These are phyloP conservation scores for Caenorhabditis sulstoni DNA, from an alignment of 2,888 invertebrate species.

Conservation along the genomic window DNA sequence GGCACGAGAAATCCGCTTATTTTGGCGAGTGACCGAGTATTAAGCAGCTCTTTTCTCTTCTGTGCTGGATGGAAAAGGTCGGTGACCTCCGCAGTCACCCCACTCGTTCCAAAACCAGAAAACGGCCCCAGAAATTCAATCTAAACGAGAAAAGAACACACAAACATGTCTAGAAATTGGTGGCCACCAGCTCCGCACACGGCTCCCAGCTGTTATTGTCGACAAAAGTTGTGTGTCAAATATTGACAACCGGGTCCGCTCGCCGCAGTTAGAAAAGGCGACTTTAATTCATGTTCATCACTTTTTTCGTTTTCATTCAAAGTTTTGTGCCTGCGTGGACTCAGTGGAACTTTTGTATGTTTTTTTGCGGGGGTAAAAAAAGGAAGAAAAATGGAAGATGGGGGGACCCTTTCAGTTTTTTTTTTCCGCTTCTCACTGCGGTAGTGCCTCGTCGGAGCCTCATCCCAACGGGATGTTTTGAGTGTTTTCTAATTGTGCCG, in stretches of 20 bases:
- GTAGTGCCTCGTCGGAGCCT: background rate
- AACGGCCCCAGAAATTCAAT: background rate
- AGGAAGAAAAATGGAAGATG: background rate
- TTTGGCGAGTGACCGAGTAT: background rate
- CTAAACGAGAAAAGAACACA: background rate
- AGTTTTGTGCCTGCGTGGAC: background rate
- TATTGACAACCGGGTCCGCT: background rate
- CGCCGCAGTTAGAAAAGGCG: background rate
- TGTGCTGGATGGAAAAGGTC: too few species aligned
- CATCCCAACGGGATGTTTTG: conserved; percentile 37
- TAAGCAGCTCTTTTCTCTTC: too few species aligned
- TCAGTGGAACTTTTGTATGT: conserved; percentile 23
- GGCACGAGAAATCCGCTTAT: background rate
- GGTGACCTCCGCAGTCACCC: too few species aligned
- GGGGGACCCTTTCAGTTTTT: conserved; percentile 37
- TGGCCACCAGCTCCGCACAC: background rate
- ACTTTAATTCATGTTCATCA: background rate
- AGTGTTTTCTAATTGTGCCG: conserved; percentile 42
- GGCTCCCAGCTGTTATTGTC: background rate
- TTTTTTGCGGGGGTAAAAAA: conserved; percentile 16
- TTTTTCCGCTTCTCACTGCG: conserved; percentile 12
- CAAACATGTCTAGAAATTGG: background rate
- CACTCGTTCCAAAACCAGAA: background rate
- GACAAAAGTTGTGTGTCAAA: conserved; percentile 1
- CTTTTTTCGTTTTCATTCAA: background rate